These are phyloP conservation scores for Yasuhikotakia modesta DNA, from an alignment of 2,797 vertebrate species.

Conservation along the genomic window DNA sequence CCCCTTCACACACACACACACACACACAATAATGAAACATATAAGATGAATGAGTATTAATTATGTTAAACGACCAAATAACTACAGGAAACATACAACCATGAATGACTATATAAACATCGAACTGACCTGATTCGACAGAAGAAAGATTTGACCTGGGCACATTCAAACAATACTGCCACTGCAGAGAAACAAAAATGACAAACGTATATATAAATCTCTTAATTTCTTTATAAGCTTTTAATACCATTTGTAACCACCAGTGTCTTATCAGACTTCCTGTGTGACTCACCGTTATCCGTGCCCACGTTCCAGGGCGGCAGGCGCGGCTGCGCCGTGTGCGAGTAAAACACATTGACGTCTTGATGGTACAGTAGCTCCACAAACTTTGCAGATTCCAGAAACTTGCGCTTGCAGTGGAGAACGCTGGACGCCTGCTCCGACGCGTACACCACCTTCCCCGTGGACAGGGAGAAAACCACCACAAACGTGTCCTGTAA, in stretches of 20 bases:
- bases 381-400: conserved; percentile 84
- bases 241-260: background rate
- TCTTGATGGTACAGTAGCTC: conserved; percentile 89
- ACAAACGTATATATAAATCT: background rate
- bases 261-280: background rate
- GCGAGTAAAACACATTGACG: conserved; percentile 84
- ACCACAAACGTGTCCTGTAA: conserved; percentile 85
- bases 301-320: conserved; percentile 82
- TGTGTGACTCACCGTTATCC: conserved; percentile 74
- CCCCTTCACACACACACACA: conserved; percentile 70
- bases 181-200: conserved; percentile 65
- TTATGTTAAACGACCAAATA: background rate
- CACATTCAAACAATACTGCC: conserved; percentile 76
- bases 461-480: conserved; percentile 86
- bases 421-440: conserved; percentile 85
- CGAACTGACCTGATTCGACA: conserved; percentile 87
- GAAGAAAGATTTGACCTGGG: conserved; percentile 90
- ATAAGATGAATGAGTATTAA: background rate
- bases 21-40: conserved; percentile 19
- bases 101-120: background rate
- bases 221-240: background rate
- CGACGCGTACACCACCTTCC: conserved; percentile 82
- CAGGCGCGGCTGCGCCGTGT: conserved; percentile 83
- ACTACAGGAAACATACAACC: background rate
- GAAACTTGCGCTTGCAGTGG: conserved; percentile 81